These are phyloP conservation scores for Tinamus major DNA, from an alignment of 2,797 vertebrate species.

Conservation along the genomic window DNA sequence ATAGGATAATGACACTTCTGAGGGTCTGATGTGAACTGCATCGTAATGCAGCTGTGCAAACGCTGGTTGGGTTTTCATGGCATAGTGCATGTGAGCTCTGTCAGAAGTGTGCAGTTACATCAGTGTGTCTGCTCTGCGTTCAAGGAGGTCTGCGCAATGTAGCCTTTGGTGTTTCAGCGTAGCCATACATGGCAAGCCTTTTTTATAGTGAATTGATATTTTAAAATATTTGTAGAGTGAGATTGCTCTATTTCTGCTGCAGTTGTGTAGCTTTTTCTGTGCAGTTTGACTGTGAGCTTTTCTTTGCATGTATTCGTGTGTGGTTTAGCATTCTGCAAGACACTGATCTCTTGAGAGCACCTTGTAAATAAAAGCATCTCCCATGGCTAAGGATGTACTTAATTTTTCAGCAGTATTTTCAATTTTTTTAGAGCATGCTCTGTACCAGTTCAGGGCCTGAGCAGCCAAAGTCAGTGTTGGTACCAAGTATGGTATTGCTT, in stretches of 20 bases:
- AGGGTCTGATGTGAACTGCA: neutral
- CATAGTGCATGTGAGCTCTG: neutral
- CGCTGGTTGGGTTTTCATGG: neutral
- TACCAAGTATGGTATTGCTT: neutral
- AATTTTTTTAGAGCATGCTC: conserved; percentile 45
- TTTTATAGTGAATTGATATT: neutral
- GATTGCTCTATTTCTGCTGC: neutral
- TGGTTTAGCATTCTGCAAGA: conserved; percentile 21
- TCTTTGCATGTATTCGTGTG: neutral
- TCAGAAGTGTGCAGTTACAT: neutral
- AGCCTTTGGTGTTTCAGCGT: neutral
- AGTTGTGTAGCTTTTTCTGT: neutral
- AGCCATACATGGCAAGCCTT: neutral
- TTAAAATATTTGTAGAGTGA: neutral
- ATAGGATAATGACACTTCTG: neutral
- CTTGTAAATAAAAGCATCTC: conserved; percentile 33
- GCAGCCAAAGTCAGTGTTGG: neutral
- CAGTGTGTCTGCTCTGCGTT: neutral
- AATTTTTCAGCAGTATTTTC: conserved; percentile 50
- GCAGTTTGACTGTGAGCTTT: neutral
- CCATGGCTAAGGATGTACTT: conserved; percentile 31
- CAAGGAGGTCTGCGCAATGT: neutral
- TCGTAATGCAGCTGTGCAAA: neutral
- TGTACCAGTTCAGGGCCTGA: neutral
- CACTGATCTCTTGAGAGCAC: conserved; percentile 22